Conservation (phyloP, 1,140 invertebrate species). For the Tachypleus tridentatus region DNA sequence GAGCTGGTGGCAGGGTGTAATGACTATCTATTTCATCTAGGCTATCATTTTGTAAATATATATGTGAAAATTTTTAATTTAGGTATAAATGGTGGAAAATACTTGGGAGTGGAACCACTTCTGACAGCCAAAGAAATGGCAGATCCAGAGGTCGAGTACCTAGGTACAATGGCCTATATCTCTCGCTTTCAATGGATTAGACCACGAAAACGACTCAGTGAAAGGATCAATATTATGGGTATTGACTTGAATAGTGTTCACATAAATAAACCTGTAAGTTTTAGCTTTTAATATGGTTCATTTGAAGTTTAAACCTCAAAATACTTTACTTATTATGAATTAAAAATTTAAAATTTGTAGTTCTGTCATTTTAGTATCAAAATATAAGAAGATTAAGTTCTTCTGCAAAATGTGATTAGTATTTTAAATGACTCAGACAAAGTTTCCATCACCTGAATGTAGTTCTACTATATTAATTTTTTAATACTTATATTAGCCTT, state of each 20-base stretch:
- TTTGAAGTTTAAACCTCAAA: too few relatives aligned
- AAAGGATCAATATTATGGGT: constrained; percentile 18
- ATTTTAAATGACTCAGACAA: too few relatives aligned
- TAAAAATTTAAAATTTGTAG: neutral
- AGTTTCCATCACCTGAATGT: too few relatives aligned
- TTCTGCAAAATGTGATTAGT: too few relatives aligned
- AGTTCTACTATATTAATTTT: too few relatives aligned
- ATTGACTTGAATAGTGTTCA: constrained; percentile 21
- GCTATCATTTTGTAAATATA: too few relatives aligned
- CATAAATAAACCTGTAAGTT: constrained; percentile 22
- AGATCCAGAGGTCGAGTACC: constrained; percentile 83
- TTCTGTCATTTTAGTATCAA: neutral
- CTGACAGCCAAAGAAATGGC: constrained; percentile 86
- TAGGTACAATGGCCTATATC: constrained; percentile 85
- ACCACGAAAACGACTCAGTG: constrained; percentile 8
- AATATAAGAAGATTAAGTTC: too few relatives aligned
- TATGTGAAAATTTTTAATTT: neutral
- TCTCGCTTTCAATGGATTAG: constrained; percentile 18
- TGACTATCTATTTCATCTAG: too few relatives aligned
- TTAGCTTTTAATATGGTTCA: neutral
- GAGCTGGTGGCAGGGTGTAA: too few relatives aligned
- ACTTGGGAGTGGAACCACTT: constrained; percentile 66
- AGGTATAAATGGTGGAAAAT: constrained; percentile 19
- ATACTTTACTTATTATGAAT: constrained; percentile 1
- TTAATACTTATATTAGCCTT: too few relatives aligned